Percentiles rank a stretch among this genome's conserved stretches.
phyloP scores from a whole-genome alignment of 2,888 invertebrate genomes.

The Pristionchus mayeri region DNA sequence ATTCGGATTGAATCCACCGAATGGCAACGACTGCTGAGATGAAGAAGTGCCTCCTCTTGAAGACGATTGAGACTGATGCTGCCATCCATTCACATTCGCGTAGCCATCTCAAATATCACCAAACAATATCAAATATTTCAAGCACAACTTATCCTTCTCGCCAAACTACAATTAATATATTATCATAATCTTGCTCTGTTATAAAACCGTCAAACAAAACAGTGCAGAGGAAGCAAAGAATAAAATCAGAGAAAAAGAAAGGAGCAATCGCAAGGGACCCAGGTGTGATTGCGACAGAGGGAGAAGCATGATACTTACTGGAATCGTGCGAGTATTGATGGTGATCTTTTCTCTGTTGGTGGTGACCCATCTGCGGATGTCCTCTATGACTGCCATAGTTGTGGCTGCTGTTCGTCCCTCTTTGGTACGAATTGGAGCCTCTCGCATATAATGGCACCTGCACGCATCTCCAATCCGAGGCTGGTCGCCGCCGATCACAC shows the following conservation, averaged over 20 bases:
- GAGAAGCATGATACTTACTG: neutral
- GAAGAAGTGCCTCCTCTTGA: neutral
- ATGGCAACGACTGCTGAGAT: neutral
- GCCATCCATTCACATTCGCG: neutral
- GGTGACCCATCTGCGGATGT: constrained; percentile 28
- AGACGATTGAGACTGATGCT: neutral
- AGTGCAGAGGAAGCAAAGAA: neutral
- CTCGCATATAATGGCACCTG: constrained; percentile 31
- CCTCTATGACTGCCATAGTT: constrained; percentile 33
- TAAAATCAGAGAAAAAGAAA: neutral
- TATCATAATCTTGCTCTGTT: no score
- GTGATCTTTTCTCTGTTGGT: constrained; percentile 18
- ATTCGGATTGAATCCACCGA: constrained; percentile 43
- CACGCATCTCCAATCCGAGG: neutral
- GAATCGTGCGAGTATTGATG: neutral
- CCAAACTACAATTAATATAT: no score
- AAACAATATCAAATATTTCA: no score
- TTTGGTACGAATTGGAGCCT: constrained; percentile 1
- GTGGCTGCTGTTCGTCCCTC: constrained; percentile 8
- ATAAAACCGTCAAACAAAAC: no score
- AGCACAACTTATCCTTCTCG: no score
- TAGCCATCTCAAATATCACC: neutral
- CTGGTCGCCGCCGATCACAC: neutral
- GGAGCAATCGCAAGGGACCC: neutral
- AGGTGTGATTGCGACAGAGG: neutral